A percentile compares a stretch with the other conserved stretches of the same genome.
Evolutionary conservation across 2,888 invertebrate genomes (phyloP).

Genomic region (Physocephala rufipes): DNA sequence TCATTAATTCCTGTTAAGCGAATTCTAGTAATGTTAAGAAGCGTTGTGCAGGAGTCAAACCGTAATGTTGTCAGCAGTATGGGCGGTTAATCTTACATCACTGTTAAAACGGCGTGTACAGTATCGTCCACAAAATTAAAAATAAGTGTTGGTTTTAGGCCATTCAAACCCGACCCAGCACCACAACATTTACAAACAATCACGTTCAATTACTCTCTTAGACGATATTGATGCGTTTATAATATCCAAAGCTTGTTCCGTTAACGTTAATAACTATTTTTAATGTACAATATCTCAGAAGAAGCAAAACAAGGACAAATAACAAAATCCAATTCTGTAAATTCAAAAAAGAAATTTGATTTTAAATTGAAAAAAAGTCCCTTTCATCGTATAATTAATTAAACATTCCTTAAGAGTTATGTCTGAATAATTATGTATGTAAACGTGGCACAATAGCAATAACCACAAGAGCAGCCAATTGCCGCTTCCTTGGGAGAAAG

Average conservation of each 20-base stretch:
- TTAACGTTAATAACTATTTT: no score
- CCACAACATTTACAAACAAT: no score
- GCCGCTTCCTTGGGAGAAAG: background rate
- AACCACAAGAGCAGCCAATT: background rate
- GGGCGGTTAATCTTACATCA: no score
- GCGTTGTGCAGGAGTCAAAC: background rate
- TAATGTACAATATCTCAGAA: no score
- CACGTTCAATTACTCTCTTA: no score
- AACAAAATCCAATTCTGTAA: conserved; percentile 9
- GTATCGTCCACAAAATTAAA: no score
- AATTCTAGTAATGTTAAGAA: background rate
- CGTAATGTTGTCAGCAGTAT: no score
- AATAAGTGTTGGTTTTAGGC: no score
- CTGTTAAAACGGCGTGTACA: background rate
- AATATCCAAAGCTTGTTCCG: no score
- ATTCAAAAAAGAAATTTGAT: conserved; percentile 11
- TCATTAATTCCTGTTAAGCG: background rate
- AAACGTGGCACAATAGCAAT: background rate
- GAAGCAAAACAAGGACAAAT: conserved; percentile 1
- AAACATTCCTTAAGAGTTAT: conserved; percentile 34
- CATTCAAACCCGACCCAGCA: no score
- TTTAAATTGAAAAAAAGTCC: conserved; percentile 16
- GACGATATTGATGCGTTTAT: no score
- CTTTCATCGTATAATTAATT: conserved; percentile 26
- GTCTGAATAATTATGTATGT: background rate